Evolutionary conservation across 2,888 invertebrate genomes (phyloP).

Genomic region (Epinotia ramella): DNA sequence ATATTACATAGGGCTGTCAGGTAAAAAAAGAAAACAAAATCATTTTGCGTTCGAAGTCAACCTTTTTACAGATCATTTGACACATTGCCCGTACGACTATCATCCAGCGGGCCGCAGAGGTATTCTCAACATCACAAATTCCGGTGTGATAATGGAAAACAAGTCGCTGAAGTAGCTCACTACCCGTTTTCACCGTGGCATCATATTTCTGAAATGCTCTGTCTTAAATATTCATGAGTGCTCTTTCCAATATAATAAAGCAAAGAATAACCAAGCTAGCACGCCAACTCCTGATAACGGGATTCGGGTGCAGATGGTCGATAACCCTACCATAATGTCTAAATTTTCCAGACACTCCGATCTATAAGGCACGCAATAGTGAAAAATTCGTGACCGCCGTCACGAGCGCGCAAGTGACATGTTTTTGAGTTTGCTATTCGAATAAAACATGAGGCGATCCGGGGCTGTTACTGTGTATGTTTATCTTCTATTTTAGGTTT

Average conservation of each 20-base stretch:
- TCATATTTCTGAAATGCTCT: background rate
- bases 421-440: slow-evolving; percentile 12
- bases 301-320: slow-evolving; percentile 21
- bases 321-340: slow-evolving; percentile 38
- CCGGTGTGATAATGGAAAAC: no score
- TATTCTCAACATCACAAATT: no score
- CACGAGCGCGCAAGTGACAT: slow-evolving; percentile 58
- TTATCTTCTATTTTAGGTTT: background rate
- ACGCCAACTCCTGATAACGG: slow-evolving; percentile 18
- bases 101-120: no score
- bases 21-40: background rate
- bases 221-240: background rate
- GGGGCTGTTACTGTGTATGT: background rate
- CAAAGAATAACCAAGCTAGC: background rate
- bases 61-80: background rate
- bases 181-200: no score
- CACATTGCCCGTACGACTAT: no score
- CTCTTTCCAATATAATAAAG: background rate
- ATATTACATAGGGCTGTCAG: slow-evolving; percentile 25
- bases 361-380: slow-evolving; percentile 45
- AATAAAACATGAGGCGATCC: background rate
- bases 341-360: slow-evolving; percentile 36
- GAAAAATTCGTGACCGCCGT: slow-evolving; percentile 65
- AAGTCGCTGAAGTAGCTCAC: background rate
- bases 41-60: background rate